phyloP scores from a whole-genome alignment of 2,888 invertebrate species.

The Thereva nobilitata region DNA sequence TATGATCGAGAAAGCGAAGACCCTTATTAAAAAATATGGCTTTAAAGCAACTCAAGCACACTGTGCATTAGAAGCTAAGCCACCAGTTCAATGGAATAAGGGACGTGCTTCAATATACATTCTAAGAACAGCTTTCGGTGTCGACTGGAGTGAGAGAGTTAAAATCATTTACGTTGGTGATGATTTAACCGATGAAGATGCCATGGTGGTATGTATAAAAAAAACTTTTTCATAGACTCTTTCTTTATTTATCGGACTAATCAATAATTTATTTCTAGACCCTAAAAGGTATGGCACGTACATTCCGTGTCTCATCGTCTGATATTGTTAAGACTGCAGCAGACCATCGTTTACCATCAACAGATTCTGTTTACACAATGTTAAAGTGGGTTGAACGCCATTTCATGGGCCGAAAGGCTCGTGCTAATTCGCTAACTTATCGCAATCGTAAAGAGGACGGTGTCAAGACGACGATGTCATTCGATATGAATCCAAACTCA shows the following conservation, averaged over 20 bases:
- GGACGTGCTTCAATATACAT: conserved; percentile 88
- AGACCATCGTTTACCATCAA: conserved; percentile 82
- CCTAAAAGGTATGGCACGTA: conserved; percentile 90
- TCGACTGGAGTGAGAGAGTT: conserved; percentile 89
- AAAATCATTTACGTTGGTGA: conserved; percentile 89
- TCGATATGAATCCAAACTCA: conserved; percentile 59
- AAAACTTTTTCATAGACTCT: conserved; percentile 2
- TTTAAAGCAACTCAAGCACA: conserved; percentile 80
- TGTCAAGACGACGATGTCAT: conserved; percentile 78
- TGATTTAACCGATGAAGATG: conserved; percentile 87
- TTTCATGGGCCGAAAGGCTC: conserved; percentile 76
- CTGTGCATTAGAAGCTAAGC: conserved; percentile 87
- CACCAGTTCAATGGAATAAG: conserved; percentile 91
- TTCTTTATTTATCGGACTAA: background rate
- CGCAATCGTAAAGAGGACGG: conserved; percentile 69
- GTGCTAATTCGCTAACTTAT: conserved; percentile 70
- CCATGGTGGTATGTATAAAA: conserved; percentile 72
- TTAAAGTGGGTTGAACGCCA: conserved; percentile 89
- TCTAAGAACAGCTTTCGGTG: conserved; percentile 83
- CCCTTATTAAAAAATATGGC: conserved; percentile 74
- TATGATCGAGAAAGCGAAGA: conserved; percentile 72
- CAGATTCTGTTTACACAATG: conserved; percentile 87
- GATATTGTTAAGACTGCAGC: conserved; percentile 84
- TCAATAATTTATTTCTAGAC: conserved; percentile 63
- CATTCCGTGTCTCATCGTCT: conserved; percentile 85